Evolutionary conservation across 2,888 invertebrate species (phyloP).

Genomic region (Caenorhabditis sp.): DNA sequence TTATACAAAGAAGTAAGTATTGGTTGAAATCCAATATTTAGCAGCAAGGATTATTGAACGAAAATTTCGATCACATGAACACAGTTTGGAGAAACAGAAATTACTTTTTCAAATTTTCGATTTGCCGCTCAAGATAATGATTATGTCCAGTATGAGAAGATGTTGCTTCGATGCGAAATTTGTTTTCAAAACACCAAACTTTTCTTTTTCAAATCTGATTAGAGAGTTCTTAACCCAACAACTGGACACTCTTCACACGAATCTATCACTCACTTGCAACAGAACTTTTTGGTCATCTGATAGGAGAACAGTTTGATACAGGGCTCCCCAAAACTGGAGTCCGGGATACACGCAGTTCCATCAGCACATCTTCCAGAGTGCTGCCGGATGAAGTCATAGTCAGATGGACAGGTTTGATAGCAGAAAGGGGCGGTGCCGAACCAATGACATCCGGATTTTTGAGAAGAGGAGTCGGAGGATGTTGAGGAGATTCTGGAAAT

Average conservation of each 20-base stretch:
- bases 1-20: too few relatives aligned
- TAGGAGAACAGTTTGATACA: constrained; percentile 70
- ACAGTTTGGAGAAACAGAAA: too few relatives aligned
- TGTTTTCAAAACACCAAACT: too few relatives aligned
- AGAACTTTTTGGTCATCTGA: constrained; percentile 72
- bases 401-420: constrained; percentile 68
- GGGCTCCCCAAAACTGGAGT: constrained; percentile 71
- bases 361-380: constrained; percentile 69
- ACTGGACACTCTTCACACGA: neutral
- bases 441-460: constrained; percentile 70
- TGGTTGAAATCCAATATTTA: too few relatives aligned
- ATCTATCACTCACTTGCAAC: constrained; percentile 68
- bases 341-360: constrained; percentile 69
- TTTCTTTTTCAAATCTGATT: too few relatives aligned
- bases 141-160: too few relatives aligned
- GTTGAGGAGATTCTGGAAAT: constrained; percentile 27
- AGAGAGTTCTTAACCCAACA: too few relatives aligned
- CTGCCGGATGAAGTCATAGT: constrained; percentile 70
- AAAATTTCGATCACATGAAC: too few relatives aligned
- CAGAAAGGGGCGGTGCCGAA: constrained; percentile 72
- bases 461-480: constrained; percentile 27
- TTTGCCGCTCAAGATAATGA: too few relatives aligned
- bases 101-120: too few relatives aligned
- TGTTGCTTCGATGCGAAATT: too few relatives aligned
- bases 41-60: too few relatives aligned